Evolutionary conservation across 2,797 vertebrate species (phyloP), one percentile per base, ranked within the genome.

Genomic region (Pseudochirops corinnae): DNA sequence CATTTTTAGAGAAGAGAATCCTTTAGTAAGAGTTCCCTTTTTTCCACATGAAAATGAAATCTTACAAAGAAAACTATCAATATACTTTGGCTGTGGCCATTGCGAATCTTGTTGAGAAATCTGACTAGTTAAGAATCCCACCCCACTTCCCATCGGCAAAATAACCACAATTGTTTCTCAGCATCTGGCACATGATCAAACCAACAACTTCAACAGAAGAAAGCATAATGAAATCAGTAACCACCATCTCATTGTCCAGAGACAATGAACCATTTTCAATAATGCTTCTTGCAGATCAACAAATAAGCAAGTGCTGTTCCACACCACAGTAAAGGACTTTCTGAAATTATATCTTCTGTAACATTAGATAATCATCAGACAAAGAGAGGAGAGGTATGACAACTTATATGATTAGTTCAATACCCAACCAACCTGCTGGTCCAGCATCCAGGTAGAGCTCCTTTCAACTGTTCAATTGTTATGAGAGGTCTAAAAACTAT

Each of bases 151-250:
- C 96, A 97, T 97, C 95, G 96, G 97, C 98, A 98, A 98, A 98
- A 50, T 87, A 87, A 98, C 97, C 96, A 98, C 96, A 97, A 96
- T 96, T 98, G 96, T 97, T 98, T 98, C 53, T 97, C 98, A 98
- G 98, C 93, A 95, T 95, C 97, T 99, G 98, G 98, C 98, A 97
- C 90, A 55, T 91, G 96, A 98, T 98, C 98, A 99, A 98, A 98
- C 95, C 97, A 98, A 98, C 98, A 99, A 97, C 98, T 99, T 97
- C 96, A 95, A 96, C 96, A 97, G 97, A 98, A 60, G 96, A 96
- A 97, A 98, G 96, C 97, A 98, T 97, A 98, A 97, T 94, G 92
- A 98, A 94, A 97, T 98, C 97, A 98, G 96, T 97, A 94, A 93
- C 94, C 95, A 95, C 46, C 96, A 97, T 96, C 95, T 98, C 96